A percentile compares a stretch with the other conserved stretches of the same genome.
Evolutionary conservation across 2,888 invertebrate species (phyloP).

Genomic region (Idaea aversata): DNA sequence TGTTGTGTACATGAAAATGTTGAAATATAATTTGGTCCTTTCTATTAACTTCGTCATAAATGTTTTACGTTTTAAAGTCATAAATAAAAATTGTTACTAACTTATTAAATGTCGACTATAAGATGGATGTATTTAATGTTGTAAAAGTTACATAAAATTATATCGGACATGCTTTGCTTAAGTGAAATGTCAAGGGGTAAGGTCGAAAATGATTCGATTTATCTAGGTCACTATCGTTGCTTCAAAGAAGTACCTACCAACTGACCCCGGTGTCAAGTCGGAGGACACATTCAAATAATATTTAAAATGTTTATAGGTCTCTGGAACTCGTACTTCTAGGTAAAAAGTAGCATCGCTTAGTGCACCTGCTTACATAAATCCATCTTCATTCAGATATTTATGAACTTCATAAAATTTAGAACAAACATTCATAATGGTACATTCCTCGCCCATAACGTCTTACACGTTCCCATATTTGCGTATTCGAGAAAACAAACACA

Average conservation of each 20-base stretch:
- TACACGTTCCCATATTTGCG: slow-evolving; percentile 5
- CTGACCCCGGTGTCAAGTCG: neutral
- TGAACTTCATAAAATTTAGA: slow-evolving; percentile 3
- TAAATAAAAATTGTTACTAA: neutral
- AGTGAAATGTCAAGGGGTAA: slow-evolving; percentile 3
- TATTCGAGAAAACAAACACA: slow-evolving; percentile 14
- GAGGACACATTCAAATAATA: neutral
- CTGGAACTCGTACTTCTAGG: neutral
- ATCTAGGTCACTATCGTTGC: slow-evolving; percentile 23
- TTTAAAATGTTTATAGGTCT: neutral
- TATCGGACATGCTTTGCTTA: neutral
- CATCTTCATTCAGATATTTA: slow-evolving; percentile 5
- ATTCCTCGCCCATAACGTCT: slow-evolving; percentile 3
- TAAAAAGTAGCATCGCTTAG: neutral
- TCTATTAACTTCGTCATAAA: neutral
- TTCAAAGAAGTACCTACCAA: neutral
- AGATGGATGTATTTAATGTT: neutral
- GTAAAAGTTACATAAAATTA: neutral
- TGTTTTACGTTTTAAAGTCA: neutral
- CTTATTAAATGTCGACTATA: neutral
- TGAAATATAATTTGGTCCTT: neutral
- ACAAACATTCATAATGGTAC: slow-evolving; percentile 1
- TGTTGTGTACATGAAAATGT: neutral
- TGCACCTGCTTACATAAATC: neutral
- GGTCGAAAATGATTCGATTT: slow-evolving; percentile 7